Conservation (phyloP, 35 echinoderm and acorn worm genomes). For the Diadema setosum region DNA sequence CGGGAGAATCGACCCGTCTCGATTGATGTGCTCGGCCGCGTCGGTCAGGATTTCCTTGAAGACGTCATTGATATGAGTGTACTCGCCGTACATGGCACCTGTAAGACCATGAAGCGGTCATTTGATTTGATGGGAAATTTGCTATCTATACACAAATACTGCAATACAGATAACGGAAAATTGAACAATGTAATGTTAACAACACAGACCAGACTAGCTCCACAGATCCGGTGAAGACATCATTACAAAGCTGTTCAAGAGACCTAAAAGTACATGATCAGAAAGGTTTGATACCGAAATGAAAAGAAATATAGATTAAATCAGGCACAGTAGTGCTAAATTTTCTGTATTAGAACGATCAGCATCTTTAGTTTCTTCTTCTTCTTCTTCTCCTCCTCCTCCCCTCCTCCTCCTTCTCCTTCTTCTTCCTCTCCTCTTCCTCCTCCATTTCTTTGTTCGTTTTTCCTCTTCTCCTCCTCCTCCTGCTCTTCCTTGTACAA, state of each 20-base stretch:
- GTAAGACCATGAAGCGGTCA: no score
- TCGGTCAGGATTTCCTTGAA: conserved; percentile 55
- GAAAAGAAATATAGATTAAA: no score
- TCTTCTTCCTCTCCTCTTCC: background rate
- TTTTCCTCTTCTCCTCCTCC: background rate
- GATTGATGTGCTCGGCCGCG: conserved; percentile 39
- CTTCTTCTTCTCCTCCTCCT: background rate
- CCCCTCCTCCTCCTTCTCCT: background rate
- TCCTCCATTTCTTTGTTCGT: background rate
- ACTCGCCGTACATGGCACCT: conserved; percentile 44
- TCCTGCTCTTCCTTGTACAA: background rate
- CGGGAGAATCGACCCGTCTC: background rate
- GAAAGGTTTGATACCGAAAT: no score
- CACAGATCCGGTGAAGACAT: no score
- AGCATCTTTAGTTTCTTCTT: background rate
- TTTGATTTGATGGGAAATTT: no score
- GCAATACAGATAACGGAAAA: no score
- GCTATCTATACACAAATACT: no score
- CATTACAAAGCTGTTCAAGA: no score
- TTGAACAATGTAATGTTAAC: no score
- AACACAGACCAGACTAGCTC: background rate
- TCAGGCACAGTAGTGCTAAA: no score
- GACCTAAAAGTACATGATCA: no score
- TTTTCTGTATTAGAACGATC: no score
- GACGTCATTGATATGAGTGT: conserved; percentile 12